phyloP scores from a whole-genome alignment of 1,140 invertebrate genomes.

The Tenebrio molitor region DNA sequence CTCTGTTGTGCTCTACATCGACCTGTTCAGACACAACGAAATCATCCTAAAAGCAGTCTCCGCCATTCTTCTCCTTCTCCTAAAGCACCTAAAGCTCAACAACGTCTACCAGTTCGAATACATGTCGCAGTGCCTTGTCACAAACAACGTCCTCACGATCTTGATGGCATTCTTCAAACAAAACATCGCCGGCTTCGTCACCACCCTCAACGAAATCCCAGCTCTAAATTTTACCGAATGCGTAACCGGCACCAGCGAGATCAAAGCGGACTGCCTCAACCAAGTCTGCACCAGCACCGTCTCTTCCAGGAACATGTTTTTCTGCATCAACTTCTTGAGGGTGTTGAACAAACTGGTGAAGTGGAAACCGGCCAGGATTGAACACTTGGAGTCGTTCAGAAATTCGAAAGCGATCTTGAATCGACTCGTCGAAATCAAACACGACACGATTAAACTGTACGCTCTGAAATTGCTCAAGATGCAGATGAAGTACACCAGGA shows the following conservation, averaged over 20 bases:
- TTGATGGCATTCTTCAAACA: slow-evolving; percentile 99
- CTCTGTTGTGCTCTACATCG: slow-evolving; percentile 94
- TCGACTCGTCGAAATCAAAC: slow-evolving; percentile 90
- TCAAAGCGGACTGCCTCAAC: slow-evolving; percentile 91
- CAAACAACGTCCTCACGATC: slow-evolving; percentile 97
- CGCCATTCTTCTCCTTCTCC: slow-evolving; percentile 88
- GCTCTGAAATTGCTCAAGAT: slow-evolving; percentile 97
- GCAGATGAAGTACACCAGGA: slow-evolving; percentile 97
- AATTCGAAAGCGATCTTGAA: slow-evolving; percentile 98
- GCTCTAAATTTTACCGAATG: slow-evolving; percentile 94
- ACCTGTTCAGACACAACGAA: slow-evolving; percentile 97
- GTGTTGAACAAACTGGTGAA: slow-evolving; percentile 98
- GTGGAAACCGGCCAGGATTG: slow-evolving; percentile 97
- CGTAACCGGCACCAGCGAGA: slow-evolving; percentile 93
- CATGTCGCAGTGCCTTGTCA: slow-evolving; percentile 96
- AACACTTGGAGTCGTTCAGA: slow-evolving; percentile 99
- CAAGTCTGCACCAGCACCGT: slow-evolving; percentile 91
- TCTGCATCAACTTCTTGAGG: slow-evolving; percentile 94
- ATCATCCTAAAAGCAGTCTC: slow-evolving; percentile 98
- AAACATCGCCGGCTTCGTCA: slow-evolving; percentile 93
- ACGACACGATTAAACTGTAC: slow-evolving; percentile 97
- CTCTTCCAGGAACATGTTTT: slow-evolving; percentile 94
- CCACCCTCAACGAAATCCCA: slow-evolving; percentile 92
- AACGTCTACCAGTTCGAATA: slow-evolving; percentile 99
- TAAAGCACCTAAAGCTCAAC: slow-evolving; percentile 98